phyloP scores from a whole-genome alignment of 2,113 vertebrate species.

The Gnathonemus echidnorhynchus region DNA sequence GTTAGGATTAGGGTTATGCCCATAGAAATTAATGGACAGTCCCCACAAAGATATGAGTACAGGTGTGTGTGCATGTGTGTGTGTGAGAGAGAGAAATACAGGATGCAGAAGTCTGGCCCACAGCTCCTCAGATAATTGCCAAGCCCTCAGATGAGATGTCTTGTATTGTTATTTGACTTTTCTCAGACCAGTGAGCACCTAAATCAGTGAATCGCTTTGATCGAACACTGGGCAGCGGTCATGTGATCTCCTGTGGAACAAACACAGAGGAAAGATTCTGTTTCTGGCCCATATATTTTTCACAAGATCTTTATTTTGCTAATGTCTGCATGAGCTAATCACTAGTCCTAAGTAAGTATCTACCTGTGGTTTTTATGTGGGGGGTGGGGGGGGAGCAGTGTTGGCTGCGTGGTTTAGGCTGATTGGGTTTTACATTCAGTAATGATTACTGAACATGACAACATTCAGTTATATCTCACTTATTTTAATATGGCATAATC shows the following conservation, averaged over 20 bases:
- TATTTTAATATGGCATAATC: not conserved
- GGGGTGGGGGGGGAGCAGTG: not conserved
- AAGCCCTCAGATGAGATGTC: not conserved
- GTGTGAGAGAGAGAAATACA: not conserved
- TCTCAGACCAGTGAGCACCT: not conserved
- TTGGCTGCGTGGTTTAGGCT: not conserved
- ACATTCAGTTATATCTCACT: not conserved
- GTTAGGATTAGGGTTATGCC: too few relatives aligned
- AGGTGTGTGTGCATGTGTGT: slow-evolving; percentile 40
- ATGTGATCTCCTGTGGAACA: not conserved
- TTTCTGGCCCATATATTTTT: not conserved
- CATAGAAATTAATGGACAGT: too few relatives aligned
- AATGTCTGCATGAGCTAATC: not conserved
- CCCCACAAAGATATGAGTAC: too few relatives aligned
- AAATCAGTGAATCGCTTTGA: not conserved
- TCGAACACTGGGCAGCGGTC: not conserved
- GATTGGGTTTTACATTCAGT: not conserved
- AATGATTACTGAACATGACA: not conserved
- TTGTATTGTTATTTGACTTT: not conserved
- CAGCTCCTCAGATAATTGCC: not conserved
- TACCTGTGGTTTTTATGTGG: not conserved
- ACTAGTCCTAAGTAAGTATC: not conserved
- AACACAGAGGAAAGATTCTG: not conserved
- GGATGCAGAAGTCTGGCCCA: slow-evolving; percentile 25
- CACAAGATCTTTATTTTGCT: not conserved